phyloP scores from a whole-genome alignment of 2,113 vertebrate species.

The Parotia lawesii region DNA sequence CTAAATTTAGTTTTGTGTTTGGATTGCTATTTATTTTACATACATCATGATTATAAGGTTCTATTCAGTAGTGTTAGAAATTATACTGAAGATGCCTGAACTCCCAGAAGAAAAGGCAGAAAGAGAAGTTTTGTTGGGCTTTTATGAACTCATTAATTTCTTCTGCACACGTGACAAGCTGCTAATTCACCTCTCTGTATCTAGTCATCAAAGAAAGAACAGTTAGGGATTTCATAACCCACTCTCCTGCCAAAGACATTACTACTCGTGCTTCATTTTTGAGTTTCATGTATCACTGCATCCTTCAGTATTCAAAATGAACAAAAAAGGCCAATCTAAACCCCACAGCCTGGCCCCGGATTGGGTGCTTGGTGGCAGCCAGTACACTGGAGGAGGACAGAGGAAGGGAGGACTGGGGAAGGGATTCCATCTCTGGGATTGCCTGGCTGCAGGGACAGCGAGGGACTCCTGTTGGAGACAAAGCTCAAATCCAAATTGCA shows the following conservation, averaged over 20 bases:
- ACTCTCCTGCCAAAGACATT: not conserved
- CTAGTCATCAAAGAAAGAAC: not conserved
- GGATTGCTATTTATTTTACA: not conserved
- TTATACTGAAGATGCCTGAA: not conserved
- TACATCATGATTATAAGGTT: not conserved
- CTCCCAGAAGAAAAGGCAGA: not conserved
- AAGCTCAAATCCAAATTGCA: not conserved
- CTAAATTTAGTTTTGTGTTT: not conserved
- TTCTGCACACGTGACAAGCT: not conserved
- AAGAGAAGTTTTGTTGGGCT: not conserved
- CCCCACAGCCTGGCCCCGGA: not conserved
- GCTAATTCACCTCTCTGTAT: not conserved
- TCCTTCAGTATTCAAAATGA: not conserved
- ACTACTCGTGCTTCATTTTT: not conserved
- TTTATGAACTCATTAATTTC: slow-evolving; percentile 2
- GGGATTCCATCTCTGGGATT: not conserved
- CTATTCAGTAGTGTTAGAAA: not conserved
- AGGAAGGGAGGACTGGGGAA: not conserved
- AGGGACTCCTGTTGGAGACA: not conserved
- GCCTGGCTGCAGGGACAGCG: fast-evolving
- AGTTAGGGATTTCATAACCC: not conserved
- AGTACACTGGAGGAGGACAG: not conserved
- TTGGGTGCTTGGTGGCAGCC: not conserved
- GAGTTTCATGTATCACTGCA: not conserved
- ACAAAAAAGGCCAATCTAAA: not conserved